Evolutionary conservation across 2,113 vertebrate genomes (phyloP).

Genomic region (Dasypus novemcinctus): DNA sequence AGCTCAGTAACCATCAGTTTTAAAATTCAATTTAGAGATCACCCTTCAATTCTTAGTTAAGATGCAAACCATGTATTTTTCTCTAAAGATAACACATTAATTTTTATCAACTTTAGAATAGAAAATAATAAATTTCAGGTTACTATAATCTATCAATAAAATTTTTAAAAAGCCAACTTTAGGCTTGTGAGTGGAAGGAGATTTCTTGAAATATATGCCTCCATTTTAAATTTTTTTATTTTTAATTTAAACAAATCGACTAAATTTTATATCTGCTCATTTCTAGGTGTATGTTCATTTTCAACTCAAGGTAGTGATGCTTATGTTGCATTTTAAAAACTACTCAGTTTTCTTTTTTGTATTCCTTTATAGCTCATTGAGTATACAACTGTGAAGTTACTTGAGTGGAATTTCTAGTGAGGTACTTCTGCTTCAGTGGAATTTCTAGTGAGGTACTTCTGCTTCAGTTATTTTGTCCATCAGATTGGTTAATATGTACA

Average conservation of each 20-base stretch:
- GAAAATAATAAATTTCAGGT: neutral
- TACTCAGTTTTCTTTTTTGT: neutral
- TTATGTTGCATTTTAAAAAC: constrained; percentile 20
- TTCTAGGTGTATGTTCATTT: constrained; percentile 38
- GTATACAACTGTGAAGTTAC: neutral
- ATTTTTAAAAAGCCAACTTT: neutral
- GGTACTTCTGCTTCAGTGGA: neutral
- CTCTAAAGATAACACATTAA: neutral
- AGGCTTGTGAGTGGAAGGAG: neutral
- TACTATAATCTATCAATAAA: neutral
- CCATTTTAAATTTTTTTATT: neutral
- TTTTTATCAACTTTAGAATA: neutral
- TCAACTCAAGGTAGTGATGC: neutral
- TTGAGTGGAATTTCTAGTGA: neutral
- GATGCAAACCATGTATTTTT: neutral
- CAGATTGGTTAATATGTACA: neutral
- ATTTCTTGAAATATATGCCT: neutral
- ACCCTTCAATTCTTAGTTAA: neutral
- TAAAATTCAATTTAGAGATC: neutral
- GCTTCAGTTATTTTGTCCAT: neutral
- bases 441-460: neutral
- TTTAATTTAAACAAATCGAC: neutral
- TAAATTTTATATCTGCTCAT: neutral
- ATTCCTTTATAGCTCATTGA: constrained; percentile 8
- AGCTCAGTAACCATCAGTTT: neutral